Conservation (phyloP, 1,140 invertebrate species). For the Aphaenogaster rudis region DNA sequence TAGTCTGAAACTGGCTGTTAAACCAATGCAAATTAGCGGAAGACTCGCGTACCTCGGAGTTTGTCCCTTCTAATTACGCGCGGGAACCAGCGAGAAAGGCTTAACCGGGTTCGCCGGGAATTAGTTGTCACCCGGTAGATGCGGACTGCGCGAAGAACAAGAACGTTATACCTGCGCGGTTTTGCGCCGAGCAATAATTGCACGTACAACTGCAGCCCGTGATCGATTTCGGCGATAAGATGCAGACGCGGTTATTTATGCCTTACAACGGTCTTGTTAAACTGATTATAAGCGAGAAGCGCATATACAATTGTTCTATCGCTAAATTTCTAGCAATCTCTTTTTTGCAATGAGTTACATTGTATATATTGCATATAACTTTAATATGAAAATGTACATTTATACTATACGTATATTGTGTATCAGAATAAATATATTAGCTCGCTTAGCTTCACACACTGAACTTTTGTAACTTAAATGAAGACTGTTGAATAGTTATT, state of each 20-base stretch:
- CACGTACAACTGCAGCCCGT: conserved; percentile 28
- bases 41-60: conserved; percentile 65
- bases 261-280: conserved; percentile 14
- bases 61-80: conserved; percentile 77
- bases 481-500: conserved; percentile 11
- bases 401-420: neutral
- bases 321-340: neutral
- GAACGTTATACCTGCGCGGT: conserved; percentile 39
- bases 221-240: conserved; percentile 54
- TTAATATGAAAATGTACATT: neutral
- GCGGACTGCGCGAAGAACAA: conserved; percentile 29
- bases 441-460: neutral
- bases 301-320: neutral
- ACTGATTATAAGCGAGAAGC: conserved; percentile 23
- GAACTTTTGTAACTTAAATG: conserved; percentile 20
- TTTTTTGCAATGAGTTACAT: neutral
- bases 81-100: conserved; percentile 69
- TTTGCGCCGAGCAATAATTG: conserved; percentile 54
- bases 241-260: conserved; percentile 50
- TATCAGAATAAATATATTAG: neutral
- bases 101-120: conserved; percentile 73
- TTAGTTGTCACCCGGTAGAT: conserved; percentile 61
- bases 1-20: conserved; percentile 81
- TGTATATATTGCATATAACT: neutral
- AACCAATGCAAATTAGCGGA: conserved; percentile 77